Evolutionary conservation across 2,113 vertebrate species (phyloP).

Genomic region (Polyodon spathula): DNA sequence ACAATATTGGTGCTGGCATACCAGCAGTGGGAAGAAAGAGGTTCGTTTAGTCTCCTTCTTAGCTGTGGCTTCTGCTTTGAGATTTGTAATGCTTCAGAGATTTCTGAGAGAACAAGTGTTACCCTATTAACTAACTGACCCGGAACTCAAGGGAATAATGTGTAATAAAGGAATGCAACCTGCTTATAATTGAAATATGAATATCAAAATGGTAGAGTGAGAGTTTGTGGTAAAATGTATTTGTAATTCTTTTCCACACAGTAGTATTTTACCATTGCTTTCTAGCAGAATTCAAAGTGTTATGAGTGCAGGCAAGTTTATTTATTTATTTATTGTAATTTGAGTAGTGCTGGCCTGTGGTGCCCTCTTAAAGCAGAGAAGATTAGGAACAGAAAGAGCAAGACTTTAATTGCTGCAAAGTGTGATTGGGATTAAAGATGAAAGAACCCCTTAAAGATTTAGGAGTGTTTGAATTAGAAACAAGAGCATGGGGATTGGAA

Average conservation of each 20-base stretch:
- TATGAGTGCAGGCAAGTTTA: no score
- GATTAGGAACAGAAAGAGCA: background rate
- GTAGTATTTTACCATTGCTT: no score
- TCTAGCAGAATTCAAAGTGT: no score
- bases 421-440: background rate
- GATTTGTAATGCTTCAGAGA: conserved; percentile 17
- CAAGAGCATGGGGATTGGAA: background rate
- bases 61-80: conserved; percentile 3
- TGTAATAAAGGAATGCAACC: background rate
- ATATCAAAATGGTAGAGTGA: background rate
- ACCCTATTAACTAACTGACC: conserved; percentile 7
- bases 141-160: conserved; percentile 11
- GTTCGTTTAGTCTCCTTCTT: background rate
- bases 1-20: background rate
- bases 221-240: no score
- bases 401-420: background rate
- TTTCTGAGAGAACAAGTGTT: conserved; percentile 7
- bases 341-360: background rate
- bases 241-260: no score
- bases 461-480: background rate
- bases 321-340: background rate
- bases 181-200: background rate
- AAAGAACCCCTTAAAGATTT: background rate
- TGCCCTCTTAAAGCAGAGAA: background rate
- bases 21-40: background rate